Evolutionary conservation across 2,888 invertebrate genomes (phyloP).

Genomic region (Trachelus tabidus): DNA sequence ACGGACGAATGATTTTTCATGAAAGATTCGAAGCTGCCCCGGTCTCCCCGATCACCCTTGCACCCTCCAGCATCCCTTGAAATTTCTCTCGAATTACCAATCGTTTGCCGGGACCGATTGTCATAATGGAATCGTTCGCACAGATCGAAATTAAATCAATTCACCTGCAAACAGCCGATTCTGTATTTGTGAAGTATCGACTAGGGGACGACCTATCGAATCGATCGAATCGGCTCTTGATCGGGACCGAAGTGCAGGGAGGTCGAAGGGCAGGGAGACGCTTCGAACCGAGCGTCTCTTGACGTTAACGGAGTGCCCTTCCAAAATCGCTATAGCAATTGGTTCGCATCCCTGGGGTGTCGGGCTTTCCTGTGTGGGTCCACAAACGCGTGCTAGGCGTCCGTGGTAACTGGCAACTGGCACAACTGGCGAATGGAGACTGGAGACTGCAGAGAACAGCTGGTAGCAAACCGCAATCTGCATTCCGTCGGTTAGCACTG

Average conservation of each 20-base stretch:
- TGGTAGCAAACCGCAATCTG: conserved; percentile 57
- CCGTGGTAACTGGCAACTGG: conserved; percentile 34
- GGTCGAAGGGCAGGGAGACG: too few relatives aligned
- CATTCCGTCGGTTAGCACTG: conserved; percentile 56
- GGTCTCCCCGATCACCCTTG: not conserved
- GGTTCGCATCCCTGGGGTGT: conserved; percentile 45
- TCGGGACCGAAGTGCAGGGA: too few relatives aligned
- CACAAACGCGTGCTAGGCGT: conserved; percentile 19
- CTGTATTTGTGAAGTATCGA: too few relatives aligned
- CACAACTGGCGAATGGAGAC: conserved; percentile 35
- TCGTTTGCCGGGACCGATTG: too few relatives aligned
- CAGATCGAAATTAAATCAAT: too few relatives aligned
- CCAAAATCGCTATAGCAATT: conserved; percentile 50
- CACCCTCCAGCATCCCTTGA: conserved; percentile 1
- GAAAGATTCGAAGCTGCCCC: conserved; percentile 8
- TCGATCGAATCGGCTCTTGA: too few relatives aligned
- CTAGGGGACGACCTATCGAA: too few relatives aligned
- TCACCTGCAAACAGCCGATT: too few relatives aligned
- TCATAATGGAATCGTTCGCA: too few relatives aligned
- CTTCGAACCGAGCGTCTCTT: too few relatives aligned
- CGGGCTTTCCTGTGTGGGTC: conserved; percentile 2
- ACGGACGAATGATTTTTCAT: conserved; percentile 25
- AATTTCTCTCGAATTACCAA: conserved; percentile 9
- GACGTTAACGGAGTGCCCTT: conserved; percentile 22
- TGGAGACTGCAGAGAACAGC: conserved; percentile 27